Base-by-base conservation (phyloP, 2,113 vertebrate genomes). In the Anseranas semipalmata region DNA sequence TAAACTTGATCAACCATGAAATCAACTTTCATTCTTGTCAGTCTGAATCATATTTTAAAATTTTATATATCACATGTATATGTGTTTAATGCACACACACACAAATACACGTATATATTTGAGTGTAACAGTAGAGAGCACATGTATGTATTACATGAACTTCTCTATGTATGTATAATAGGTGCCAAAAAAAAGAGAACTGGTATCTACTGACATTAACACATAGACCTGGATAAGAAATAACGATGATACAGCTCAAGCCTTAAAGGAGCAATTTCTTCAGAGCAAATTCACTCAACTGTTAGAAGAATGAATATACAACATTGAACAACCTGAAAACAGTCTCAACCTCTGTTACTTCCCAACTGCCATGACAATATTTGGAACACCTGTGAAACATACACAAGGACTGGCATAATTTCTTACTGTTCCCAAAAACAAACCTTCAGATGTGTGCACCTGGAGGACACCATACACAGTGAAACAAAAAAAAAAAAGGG, bases 211-310 rank as follows among this genome's bases (percentile, higher is more conserved):
- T 81, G 60, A 27, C 1, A 6, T 60, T 41, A 73, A 66, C 32
- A 53, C 45, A 30, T 62, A 8, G 15, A 53, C 37, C 43, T 70
- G 78, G 68, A 30, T 39, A 41, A 25, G 56, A 91, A 93, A 87
- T 71, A 82, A 88, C 58, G 83, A 81, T 71, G 85, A 88, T 67
- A 59, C 5, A 72, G 48, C 62, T 79, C 75, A 76, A 91, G 68
- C n/a, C 50, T 71, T 41, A 74, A 92, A 90, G 46, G 12, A 95
- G 62, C 10, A 55, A 30, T 87, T 96, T 90, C 75, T 93, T 90
- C 50, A 75, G 81, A 74, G 48, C 6, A 87, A 89, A 82, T 97
- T 87, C 94, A 87, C 43, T 83, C 83, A 94, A 33, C 35, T 94
- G 74, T 35, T 72, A 87, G 85, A 74, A 90, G 93, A 96, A 84